These are phyloP conservation scores for Sphaeramia orbicularis DNA, from an alignment of 2,797 vertebrate genomes.

Conservation along the genomic window DNA sequence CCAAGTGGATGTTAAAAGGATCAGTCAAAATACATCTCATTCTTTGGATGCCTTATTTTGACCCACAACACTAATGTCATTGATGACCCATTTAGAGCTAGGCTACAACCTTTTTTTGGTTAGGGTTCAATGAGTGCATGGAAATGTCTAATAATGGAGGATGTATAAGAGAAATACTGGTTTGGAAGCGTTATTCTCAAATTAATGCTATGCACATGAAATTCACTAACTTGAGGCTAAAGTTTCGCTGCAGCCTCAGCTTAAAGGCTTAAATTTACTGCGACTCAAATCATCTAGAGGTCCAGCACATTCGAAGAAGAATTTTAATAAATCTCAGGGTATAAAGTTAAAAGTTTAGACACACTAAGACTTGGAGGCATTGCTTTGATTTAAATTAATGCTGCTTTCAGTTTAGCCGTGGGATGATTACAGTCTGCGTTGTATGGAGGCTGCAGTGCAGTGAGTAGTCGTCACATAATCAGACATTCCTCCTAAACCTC, in stretches of 20 bases:
- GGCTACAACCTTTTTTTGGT: no score
- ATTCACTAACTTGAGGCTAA: slow-evolving; percentile 20
- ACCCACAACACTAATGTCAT: neutral
- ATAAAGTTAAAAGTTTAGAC: slow-evolving; percentile 16
- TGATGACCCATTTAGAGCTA: no score
- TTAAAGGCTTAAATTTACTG: slow-evolving; percentile 25
- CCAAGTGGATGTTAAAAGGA: no score
- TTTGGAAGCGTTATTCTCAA: neutral
- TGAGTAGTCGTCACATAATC: slow-evolving; percentile 18
- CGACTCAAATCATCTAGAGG: slow-evolving; percentile 27
- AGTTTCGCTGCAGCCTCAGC: slow-evolving; percentile 16
- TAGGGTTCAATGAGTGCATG: no score
- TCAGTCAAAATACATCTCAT: no score
- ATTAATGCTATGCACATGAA: slow-evolving; percentile 14
- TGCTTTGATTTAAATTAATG: neutral
- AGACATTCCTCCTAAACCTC: slow-evolving; percentile 49
- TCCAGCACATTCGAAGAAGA: slow-evolving; percentile 18
- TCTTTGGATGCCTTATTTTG: neutral
- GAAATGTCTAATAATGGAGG: no score
- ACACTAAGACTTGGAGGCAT: no score
- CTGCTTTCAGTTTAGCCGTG: neutral
- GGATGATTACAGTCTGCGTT: neutral
- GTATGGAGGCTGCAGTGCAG: neutral
- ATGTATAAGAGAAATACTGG: no score
- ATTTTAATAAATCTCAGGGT: slow-evolving; percentile 20